Conservation (phyloP, 2,888 invertebrate genomes). For the Meandrusa payeni region DNA sequence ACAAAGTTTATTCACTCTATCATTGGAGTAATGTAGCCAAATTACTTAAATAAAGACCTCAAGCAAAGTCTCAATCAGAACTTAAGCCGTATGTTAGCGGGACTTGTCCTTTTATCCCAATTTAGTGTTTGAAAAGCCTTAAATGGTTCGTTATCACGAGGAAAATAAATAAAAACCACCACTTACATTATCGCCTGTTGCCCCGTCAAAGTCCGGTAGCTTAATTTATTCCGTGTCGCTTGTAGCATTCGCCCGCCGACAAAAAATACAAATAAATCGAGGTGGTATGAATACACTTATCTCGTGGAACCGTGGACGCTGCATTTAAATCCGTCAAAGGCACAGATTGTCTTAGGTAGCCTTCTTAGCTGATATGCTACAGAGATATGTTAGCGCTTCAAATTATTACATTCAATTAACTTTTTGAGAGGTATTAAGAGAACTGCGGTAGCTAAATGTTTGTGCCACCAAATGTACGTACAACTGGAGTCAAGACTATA, state of each 20-base stretch:
- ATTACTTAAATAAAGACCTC: conserved; percentile 17
- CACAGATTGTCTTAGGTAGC: conserved; percentile 7
- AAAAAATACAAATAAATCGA: conserved; percentile 41
- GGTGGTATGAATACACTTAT: conserved; percentile 52
- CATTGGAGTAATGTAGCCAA: background rate
- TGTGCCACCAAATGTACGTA: no score
- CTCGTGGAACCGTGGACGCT: conserved; percentile 34
- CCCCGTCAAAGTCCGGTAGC: conserved; percentile 71
- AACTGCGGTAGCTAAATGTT: no score
- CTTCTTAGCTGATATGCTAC: conserved; percentile 1
- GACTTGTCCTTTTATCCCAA: conserved; percentile 19
- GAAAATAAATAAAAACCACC: conserved; percentile 39
- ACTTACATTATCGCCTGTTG: conserved; percentile 32
- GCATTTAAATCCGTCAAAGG: conserved; percentile 12
- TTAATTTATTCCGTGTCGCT: conserved; percentile 72
- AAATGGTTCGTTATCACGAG: conserved; percentile 25
- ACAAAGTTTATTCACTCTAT: background rate
- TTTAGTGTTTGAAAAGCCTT: conserved; percentile 22
- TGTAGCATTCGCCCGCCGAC: conserved; percentile 43
- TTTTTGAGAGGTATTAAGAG: no score
- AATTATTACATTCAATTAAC: no score
- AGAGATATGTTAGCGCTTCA: background rate
- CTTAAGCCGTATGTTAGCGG: conserved; percentile 13
- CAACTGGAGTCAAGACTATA: no score
- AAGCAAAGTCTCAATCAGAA: conserved; percentile 6